Base-by-base conservation (phyloP, 1,140 invertebrate genomes). In the Brachionus koreanus region DNA sequence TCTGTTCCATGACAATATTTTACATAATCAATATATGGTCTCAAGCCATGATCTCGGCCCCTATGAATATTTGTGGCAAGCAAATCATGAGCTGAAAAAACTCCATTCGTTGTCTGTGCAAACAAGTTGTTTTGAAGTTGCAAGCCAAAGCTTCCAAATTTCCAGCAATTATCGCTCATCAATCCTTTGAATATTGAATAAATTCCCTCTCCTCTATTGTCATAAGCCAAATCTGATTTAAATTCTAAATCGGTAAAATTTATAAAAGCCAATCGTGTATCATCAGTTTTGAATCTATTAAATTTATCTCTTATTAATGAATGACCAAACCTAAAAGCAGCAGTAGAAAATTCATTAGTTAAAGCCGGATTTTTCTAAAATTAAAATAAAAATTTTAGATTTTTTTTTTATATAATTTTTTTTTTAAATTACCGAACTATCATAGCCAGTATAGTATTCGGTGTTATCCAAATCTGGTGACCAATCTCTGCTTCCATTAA, bases 41-140 rank as follows among this genome's bases (percentile, higher is more conserved):
- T 92, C 5, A 97, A 89, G 9, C 95, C 96, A 86, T 97, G 95
- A 86, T 98, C 95, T 49, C 96, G 85, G 2, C 91, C 91, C 83
- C 91, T 86, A 86, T 93, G 92, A 29, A 93, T 90, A 84, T 91
- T 91, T 23, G 91, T 85, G 2, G 91, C 86, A 4, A 89, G 87
- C 83, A 92, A 86, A 86, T 87, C 86, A 13, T 72, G 19, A 35
- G 69, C 72, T 52, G 63, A 39, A 72, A 39, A 23, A 9, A 23
- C 16, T 35, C 37, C 37, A 29, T 74, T 74, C 23, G 12, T 23
- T 19, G 25, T 74, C 19, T 46, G 19, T 16, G 39, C 25, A 82
- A 82, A 82, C 43, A 82, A 46, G 43, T 46, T 33, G 43, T 65
- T 67, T 52, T 82, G 79, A 9, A 82, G 13, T 35, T 67, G 16